Evolutionary conservation across 2,888 invertebrate genomes (phyloP), one percentile per base, ranked within the genome.

Genomic region (Yponomeuta cagnagella): DNA sequence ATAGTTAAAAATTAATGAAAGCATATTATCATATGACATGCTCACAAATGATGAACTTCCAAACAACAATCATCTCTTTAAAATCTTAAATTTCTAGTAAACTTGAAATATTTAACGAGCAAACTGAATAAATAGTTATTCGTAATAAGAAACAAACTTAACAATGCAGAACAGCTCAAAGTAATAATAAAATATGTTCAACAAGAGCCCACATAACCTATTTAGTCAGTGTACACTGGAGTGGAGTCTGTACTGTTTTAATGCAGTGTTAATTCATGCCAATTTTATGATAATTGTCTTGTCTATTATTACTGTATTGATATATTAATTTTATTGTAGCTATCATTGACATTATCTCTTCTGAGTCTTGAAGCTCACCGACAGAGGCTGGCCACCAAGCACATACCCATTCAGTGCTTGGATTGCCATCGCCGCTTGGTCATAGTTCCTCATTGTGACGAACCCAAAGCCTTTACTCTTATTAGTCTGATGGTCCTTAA

Each of bases 41-140:
- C 88, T 90, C 85, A 89, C 87, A 89, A 90, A 86, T 87, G 86
- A 88, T 82, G 86, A 85, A 89, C 84, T 85, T 83, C 78, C 85
- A 87, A 88, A 87, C 86, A 91, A 90, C 90, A 89, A 88, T 87
- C 88, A 87, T 86, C 83, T 86, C 86, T 89, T 88, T 89, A 89
- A 89, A 88, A 86, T 88, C 90, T 90, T 91, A 90, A 87, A 89
- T 79, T 85, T 86, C 90, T 91, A 92, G 87, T 91, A 92, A 92
- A 92, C 90, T 91, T 92, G 91, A 90, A 91, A 92, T 82, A 90
- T 91, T 91, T 90, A 92, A 92, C 92, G 90, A 91, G 90, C 92
- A 89, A 92, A 92, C 90, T 88, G 90, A 92, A 92, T 92, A 92
- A 92, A 91, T 91, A 89, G 91, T 91, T 91, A 91, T 90, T 88